Conservation (phyloP, 37 sponge, comb jelly and placozoan genomes). For the Theonella swinhoei region DNA sequence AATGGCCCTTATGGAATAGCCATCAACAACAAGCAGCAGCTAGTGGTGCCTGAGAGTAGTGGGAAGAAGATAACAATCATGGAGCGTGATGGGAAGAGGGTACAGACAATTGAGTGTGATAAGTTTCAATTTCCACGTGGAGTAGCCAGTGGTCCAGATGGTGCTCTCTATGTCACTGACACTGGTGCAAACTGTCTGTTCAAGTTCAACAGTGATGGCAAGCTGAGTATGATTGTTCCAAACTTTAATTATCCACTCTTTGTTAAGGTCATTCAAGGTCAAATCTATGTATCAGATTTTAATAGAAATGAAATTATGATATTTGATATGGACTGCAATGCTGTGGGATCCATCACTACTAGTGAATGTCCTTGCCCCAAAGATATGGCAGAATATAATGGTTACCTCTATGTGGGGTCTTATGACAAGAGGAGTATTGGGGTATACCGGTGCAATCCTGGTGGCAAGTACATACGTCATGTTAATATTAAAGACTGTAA, state of each 20-base stretch:
- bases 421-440: background rate
- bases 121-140: background rate
- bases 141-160: conserved; percentile 11
- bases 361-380: background rate
- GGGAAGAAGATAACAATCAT: conserved; percentile 4
- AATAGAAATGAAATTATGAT: background rate
- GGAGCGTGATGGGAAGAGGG: conserved; percentile 6
- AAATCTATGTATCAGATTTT: background rate
- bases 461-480: background rate
- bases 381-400: background rate
- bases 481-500: background rate
- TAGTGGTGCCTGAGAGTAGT: conserved; percentile 1
- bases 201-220: conserved; percentile 3
- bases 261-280: background rate
- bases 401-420: background rate
- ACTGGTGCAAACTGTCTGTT: background rate
- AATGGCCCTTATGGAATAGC: background rate
- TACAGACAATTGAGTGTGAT: background rate
- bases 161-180: conserved; percentile 23
- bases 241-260: background rate
- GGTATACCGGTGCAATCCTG: background rate
- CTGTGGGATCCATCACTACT: background rate
- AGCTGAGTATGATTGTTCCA: background rate
- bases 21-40: conserved; percentile 9
- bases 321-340: background rate